Evolutionary conservation across 2,797 vertebrate species (phyloP), one percentile per base, ranked within the genome.

Genomic region (Odontamblyopus rebecca): DNA sequence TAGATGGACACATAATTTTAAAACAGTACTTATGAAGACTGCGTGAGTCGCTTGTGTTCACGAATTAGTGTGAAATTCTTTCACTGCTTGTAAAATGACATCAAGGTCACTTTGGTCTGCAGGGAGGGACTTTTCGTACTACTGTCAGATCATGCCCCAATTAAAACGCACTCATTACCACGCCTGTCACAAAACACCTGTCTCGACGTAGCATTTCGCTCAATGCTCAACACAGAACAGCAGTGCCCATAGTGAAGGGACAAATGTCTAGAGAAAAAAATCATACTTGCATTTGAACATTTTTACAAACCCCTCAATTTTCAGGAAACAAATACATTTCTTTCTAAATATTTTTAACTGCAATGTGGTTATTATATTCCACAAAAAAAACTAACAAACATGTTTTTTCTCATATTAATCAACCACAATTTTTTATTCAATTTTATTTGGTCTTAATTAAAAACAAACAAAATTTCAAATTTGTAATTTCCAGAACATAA

Each of bases 41-140:
- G 19, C 75, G 69, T 35, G 56, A 73, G 51, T 61, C 23, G 61
- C 67, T 68, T 68, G 60, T 68, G 74, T 78, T 79, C 74, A 77
- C 63, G 68, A 72, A 79, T 77, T 56, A 65, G 71, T 77, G 76
- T 74, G 79, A 83, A 89, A 87, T 85, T 76, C 2, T 79, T 86
- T 83, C 79, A 38, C 61, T 77, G 54, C 80, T 82, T 3, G 64
- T 85, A 78, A 87, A 87, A 82, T 77, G 56, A 74, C 70, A 68
- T 48, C 12, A 26, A 74, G 68, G 69, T 57, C 69, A 64, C 64
- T 73, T 73, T 38, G 67, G 73, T 71, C 80, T 77, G 35, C 18
- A 82, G 69, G 76, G 69, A 69, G 73, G 61, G 63, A 59, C 38
- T 70, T 56, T 63, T 26, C 70, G 16, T 32, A 12, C 32, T 18